A percentile compares a stretch with the other conserved stretches of the same genome.
Conservation (phyloP, 2,888 invertebrate genomes). For the Tipula confusa region DNA sequence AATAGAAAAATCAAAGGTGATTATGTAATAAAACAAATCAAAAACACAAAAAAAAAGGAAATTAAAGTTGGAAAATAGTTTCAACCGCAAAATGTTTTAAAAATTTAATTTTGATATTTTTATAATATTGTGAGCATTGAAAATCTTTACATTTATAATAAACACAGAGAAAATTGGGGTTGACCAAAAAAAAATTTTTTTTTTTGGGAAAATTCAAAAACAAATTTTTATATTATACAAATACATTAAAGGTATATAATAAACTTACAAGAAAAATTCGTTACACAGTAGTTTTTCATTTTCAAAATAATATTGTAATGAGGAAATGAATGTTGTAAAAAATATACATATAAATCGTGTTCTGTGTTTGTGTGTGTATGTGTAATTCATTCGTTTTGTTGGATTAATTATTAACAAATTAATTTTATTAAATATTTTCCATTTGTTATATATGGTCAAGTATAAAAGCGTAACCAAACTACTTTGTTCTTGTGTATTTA, state of each 20-base stretch:
- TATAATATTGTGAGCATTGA: background rate
- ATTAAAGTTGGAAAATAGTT: background rate
- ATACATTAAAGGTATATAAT: background rate
- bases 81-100: background rate
- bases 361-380: too few species aligned
- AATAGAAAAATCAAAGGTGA: constrained; percentile 1
- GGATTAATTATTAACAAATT: background rate
- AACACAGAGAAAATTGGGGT: background rate
- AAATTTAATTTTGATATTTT: background rate
- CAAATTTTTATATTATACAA: background rate
- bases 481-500: background rate
- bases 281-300: background rate
- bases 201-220: background rate
- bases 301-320: background rate
- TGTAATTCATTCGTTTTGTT: background rate
- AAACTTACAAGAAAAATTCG: background rate
- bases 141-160: background rate
- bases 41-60: background rate
- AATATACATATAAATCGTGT: background rate
- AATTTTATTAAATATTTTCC: too few species aligned
- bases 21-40: background rate
- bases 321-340: background rate
- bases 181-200: background rate
- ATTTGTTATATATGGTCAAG: background rate
- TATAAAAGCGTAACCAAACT: background rate